Base-by-base conservation (phyloP, 2,888 invertebrate species). In the Drosophila kambysellisi region DNA sequence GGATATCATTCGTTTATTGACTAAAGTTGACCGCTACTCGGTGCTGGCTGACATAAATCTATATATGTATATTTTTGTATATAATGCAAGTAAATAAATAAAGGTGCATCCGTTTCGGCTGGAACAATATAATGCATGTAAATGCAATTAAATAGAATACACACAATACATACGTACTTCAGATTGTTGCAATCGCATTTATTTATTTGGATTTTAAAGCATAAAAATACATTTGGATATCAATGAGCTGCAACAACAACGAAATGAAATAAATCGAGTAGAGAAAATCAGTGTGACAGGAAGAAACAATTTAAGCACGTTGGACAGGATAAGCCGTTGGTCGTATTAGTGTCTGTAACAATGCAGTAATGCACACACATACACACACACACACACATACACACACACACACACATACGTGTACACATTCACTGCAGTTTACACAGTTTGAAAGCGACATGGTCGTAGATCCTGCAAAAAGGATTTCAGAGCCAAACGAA, bases 401-500 rank as follows among this genome's bases (percentile, higher is more conserved):
- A 63, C 17, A 37, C 7, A 54, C 29, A 35, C 12, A 35, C 29
- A 53, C 30, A 33, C 39, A 46, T 9, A n/a, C 15, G 15, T 15
- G 50, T 29, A 64, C 35, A 62, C 25, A 56, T 53, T 70, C 70
- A 78, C 60, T 80, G 78, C 87, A 84, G 82, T 70, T 81, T 83
- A 86, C 77, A 85, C 79, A 81, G 78, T 65, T 85, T 75, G 81
- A 72, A 71, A 64, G 75, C 64, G 69, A 76, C 80, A 89, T 80
- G 84, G 79, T 83, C 84, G 82, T 86, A 90, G 75, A 88, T 90
- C 76, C 72, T 77, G 60, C 77, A 87, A 89, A 91, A 86, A 83
- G 91, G 91, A 91, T 91, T 91, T 89, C 68, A 74, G 83, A 50
- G 76, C 74, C 91, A 91, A 91, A 81, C 91, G 92, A 91, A 91